A percentile compares a stretch with the other conserved stretches of the same genome.
phyloP scores from a whole-genome alignment of 2,797 vertebrate genomes.

The Pangasius sanitwongsei region DNA sequence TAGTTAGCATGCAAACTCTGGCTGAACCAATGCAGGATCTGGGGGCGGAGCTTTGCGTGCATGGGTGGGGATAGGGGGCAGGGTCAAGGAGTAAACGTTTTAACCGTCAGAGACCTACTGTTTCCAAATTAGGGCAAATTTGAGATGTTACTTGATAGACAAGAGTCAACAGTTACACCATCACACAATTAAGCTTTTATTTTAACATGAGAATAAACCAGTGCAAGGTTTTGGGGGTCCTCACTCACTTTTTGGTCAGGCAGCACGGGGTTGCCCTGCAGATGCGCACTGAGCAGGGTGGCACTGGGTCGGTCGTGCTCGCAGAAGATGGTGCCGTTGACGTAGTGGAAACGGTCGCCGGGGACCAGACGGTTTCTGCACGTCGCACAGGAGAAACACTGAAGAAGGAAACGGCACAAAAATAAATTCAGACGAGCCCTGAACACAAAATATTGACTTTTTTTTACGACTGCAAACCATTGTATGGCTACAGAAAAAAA shows the following conservation, averaged over 20 bases:
- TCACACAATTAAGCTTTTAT: not conserved
- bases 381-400: conserved; percentile 87
- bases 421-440: no score
- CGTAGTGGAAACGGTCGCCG: conserved; percentile 81
- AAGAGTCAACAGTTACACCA: not conserved
- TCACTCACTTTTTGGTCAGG: conserved; percentile 80
- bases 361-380: conserved; percentile 82
- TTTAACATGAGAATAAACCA: not conserved
- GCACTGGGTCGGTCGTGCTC: conserved; percentile 80
- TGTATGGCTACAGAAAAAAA: no score
- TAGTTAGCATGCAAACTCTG: not conserved
- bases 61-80: not conserved
- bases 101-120: no score
- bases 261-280: conserved; percentile 77
- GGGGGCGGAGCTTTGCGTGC: not conserved
- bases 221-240: not conserved
- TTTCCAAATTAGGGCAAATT: no score
- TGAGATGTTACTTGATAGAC: not conserved
- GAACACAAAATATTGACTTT: not conserved
- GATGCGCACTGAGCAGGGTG: conserved; percentile 70
- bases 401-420: conserved; percentile 1
- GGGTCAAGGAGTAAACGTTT: not conserved
- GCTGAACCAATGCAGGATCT: not conserved
- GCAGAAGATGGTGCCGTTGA: conserved; percentile 83
- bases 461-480: no score